phyloP scores from a whole-genome alignment of 1,140 invertebrate genomes.

The Dolichoris vasculosae region DNA sequence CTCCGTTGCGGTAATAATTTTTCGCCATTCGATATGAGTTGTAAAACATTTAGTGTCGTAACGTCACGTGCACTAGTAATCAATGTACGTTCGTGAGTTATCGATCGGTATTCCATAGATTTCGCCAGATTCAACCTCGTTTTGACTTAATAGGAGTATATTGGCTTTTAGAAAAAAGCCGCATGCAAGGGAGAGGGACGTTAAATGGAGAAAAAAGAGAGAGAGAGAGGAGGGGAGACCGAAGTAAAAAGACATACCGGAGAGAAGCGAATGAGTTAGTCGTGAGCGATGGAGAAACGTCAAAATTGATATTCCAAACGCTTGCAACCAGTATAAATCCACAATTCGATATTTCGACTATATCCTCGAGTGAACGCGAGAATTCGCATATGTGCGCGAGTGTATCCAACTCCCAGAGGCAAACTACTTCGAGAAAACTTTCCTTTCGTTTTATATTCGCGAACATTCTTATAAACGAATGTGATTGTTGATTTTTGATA shows the following conservation, averaged over 20 bases:
- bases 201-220: background rate
- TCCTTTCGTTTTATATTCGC: conserved; percentile 50
- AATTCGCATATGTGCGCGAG: conserved; percentile 25
- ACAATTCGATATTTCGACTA: conserved; percentile 68
- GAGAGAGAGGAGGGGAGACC: background rate
- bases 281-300: conserved; percentile 61
- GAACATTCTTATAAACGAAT: conserved; percentile 28
- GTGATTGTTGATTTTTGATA: conserved; percentile 42
- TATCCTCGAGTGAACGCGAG: conserved; percentile 10
- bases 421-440: conserved; percentile 18
- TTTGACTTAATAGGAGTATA: conserved; percentile 70
- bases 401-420: background rate
- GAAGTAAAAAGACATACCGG: background rate
- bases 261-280: conserved; percentile 21
- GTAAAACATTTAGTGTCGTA: background rate
- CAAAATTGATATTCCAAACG: conserved; percentile 72
- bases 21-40: too few species aligned
- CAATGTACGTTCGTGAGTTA: conserved; percentile 56
- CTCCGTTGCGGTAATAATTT: too few species aligned
- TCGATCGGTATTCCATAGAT: conserved; percentile 68
- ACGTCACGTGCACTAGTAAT: conserved; percentile 34
- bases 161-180: conserved; percentile 65
- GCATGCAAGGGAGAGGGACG: conserved; percentile 20
- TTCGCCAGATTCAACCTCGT: conserved; percentile 66
- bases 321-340: conserved; percentile 66